Evolutionary conservation across 2,888 invertebrate genomes (phyloP), one percentile per base, ranked within the genome.

Genomic region (Melinopterus prodromus): DNA sequence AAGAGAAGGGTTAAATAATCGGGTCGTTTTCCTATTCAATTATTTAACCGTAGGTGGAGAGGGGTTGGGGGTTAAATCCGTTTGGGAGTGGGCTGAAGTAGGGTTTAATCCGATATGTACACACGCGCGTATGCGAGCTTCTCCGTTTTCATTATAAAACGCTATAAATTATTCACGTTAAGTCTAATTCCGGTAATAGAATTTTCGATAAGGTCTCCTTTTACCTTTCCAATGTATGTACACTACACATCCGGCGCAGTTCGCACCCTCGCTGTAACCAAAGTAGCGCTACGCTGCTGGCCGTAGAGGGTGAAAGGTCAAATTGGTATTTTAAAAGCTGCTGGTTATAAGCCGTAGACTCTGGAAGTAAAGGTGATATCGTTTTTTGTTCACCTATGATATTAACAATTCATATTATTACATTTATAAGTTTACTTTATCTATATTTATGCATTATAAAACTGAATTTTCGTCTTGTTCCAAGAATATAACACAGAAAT

Each of bases 171-270:
- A 86, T 87, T 86, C 84, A 86, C 80, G 78, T 77, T 77, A 83
- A 83, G 84, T 85, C 85, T 86, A 86, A 86, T 87, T 85, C 85
- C 78, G 81, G 84, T 86, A 87, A 87, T 87, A 86, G 86, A 87
- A 86, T 87, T 87, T 85, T 85, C 85, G 84, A 87, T 86, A 84
- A 86, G 84, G 82, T 84, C 84, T n/a, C 35, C 71, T 36, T 72
- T 38, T n/a, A 35, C 74, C 74, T 35, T 53, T 53, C 53, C 53
- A 9, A 53, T 53, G 53, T 53, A 12, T 53, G 12, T 53, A 53
- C 26, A 26, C 26, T 26, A 26, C 26, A 26, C 53, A 7, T 53
- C 12, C 53, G 53, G 2, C 12, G 12, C 12, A 53, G 12, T 53
- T 53, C 53, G 53, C 53, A 53, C 53, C 53, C 53, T 53, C 5